Percentiles rank a stretch among this genome's conserved stretches.
Evolutionary conservation across 1,140 invertebrate species (phyloP).

Genomic region (Trichonephila clavata): DNA sequence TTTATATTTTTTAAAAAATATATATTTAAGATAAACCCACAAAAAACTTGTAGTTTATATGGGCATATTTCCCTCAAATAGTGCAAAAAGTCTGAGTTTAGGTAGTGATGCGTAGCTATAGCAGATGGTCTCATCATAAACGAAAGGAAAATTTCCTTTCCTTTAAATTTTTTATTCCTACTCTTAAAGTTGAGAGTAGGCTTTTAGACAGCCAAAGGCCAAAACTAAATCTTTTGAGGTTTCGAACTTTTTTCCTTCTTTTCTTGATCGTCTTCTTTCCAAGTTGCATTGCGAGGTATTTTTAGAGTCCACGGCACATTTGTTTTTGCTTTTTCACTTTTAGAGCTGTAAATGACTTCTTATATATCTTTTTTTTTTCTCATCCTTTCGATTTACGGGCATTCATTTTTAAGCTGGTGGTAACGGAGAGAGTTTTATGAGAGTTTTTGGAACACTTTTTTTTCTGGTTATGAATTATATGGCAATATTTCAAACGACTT

Average conservation of each 20-base stretch:
- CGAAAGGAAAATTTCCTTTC: constrained; percentile 13
- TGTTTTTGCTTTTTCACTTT: constrained; percentile 15
- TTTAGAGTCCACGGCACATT: constrained; percentile 12
- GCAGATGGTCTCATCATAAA: constrained; percentile 5
- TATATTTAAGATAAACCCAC: no score
- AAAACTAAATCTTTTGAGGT: constrained; percentile 39
- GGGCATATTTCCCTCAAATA: background rate
- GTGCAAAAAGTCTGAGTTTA: background rate
- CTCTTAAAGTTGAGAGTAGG: constrained; percentile 24
- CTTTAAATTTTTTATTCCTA: constrained; percentile 28
- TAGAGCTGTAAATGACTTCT: background rate
- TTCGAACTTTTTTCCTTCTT: constrained; percentile 24
- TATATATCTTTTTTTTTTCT: constrained; percentile 14
- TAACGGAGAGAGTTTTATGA: constrained; percentile 22
- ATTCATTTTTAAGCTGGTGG: background rate
- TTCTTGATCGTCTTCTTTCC: background rate
- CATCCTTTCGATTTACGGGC: background rate
- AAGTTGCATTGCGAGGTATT: constrained; percentile 9
- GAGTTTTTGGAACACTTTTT: background rate
- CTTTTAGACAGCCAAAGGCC: constrained; percentile 54
- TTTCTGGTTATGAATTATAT: background rate
- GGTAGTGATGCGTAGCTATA: background rate
- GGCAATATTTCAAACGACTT: background rate
- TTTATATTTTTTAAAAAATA: no score
- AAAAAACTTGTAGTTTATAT: no score